Evolutionary conservation across 2,113 vertebrate genomes (phyloP), one percentile per base, ranked within the genome.

Genomic region (Cathartes aura): DNA sequence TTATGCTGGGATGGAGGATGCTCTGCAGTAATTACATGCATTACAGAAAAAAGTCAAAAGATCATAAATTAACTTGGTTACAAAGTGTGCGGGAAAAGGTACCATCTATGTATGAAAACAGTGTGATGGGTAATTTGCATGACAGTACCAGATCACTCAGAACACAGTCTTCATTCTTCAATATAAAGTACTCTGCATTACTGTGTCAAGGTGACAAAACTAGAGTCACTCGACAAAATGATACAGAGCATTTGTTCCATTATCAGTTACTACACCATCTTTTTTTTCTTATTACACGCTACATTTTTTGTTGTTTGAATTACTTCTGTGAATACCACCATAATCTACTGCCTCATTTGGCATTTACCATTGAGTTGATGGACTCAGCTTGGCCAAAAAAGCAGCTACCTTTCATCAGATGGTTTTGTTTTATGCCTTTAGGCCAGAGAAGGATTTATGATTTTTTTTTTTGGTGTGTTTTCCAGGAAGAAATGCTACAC

Each of bases 381-480:
- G 95, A 96, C 92, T 97, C 83, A 74, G 27, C 82, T 82, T 74
- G 82, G 90, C 56, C 79, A 89, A 53, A 76, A 82, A 23, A 88
- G 70, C 18, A 83, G 87, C 95, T 81, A 38, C 59, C 53, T 93
- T 82, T 88, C 82, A 30, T 40, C 62, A 29, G 10, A 92, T 42
- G 67, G 84, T 96, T 96, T 96, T 88, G 71, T 34, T 96, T 93
- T 92, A 96, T 90, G 84, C 94, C 89, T 94, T 96, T 94, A 91
- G 95, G 94, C 82, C 58, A 78, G 38, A 87, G 38, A 59, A 97
- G 59, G 81, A 96, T 96, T 97, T 97, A 97, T 42, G 43, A 82
- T 48, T 56, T 45, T 52, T 74, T 94, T 87, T 94, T 91, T 95
- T 24, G 40, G 19, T 43, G 90, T 82, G 89, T 94, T 97, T 96